Conservation (phyloP, 2,888 invertebrate species). For the Boloria euphrosyne region DNA sequence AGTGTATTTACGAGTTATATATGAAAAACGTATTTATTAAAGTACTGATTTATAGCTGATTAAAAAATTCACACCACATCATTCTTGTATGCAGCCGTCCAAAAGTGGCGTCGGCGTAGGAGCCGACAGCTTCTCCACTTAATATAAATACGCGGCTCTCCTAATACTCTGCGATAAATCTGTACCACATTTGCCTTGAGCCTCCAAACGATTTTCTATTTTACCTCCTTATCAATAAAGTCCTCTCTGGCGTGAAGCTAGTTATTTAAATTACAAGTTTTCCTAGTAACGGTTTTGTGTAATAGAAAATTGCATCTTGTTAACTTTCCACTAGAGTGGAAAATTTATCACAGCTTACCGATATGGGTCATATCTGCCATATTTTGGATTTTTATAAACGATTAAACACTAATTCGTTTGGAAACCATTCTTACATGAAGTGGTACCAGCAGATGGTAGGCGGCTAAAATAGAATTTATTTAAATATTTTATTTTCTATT, state of each 20-base stretch:
- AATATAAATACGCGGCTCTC: constrained; percentile 78
- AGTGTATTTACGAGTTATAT: too few species aligned
- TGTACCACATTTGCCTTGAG: constrained; percentile 57
- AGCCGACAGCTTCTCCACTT: constrained; percentile 79
- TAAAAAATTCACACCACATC: constrained; percentile 42
- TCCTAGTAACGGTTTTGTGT: constrained; percentile 44
- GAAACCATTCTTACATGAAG: constrained; percentile 48
- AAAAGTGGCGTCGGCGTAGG: constrained; percentile 71
- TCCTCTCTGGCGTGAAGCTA: constrained; percentile 56
- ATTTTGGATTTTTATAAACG: constrained; percentile 52
- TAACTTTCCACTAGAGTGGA: constrained; percentile 48
- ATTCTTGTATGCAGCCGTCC: constrained; percentile 74
- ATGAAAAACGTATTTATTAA: too few species aligned
- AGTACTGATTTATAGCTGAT: constrained; percentile 20
- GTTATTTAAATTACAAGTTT: constrained; percentile 44
- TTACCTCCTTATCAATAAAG: constrained; percentile 67
- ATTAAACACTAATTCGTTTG: constrained; percentile 50
- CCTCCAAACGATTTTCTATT: constrained; percentile 63
- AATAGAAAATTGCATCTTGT: constrained; percentile 47
- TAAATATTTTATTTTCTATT: constrained; percentile 7
- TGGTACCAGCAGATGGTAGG: constrained; percentile 26
- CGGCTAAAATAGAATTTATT: not conserved
- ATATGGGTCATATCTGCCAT: constrained; percentile 53
- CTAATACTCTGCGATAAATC: constrained; percentile 75
- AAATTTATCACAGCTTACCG: constrained; percentile 45